phyloP scores from a whole-genome alignment of 2,797 vertebrate species.

The Leuciscus waleckii region DNA sequence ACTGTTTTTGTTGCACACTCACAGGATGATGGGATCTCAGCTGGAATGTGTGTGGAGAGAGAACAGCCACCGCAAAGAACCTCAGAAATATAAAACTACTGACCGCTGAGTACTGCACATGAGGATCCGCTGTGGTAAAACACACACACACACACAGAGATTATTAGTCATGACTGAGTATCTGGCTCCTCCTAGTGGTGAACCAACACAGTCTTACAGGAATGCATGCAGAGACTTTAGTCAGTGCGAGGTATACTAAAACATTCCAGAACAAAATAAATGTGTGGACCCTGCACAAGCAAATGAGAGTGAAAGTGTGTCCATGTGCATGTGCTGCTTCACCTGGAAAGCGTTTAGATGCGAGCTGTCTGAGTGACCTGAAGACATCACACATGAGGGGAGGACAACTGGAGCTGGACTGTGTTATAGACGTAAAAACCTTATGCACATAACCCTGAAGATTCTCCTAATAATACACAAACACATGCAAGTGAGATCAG shows the following conservation, averaged over 20 bases:
- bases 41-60: conserved; percentile 97
- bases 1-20: conserved; percentile 70
- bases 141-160: background rate
- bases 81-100: conserved; percentile 99
- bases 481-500: conserved; percentile 17
- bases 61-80: conserved; percentile 96
- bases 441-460: conserved; percentile 96
- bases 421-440: conserved; percentile 92
- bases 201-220: background rate
- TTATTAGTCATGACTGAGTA: background rate
- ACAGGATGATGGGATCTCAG: conserved; percentile 96
- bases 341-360: conserved; percentile 94
- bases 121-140: conserved; percentile 87
- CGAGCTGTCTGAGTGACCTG: conserved; percentile 91
- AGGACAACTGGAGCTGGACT: conserved; percentile 94
- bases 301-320: background rate
- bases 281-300: too few relatives aligned
- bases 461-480: conserved; percentile 85
- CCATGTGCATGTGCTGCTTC: conserved; percentile 59
- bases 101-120: conserved; percentile 97
- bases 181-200: conserved; percentile 58
- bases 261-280: background rate
- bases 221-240: background rate
- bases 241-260: background rate
- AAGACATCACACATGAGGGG: conserved; percentile 98